These are phyloP conservation scores for Anarhynchus alexandrinus DNA, from an alignment of 2,113 vertebrate species.

Conservation along the genomic window DNA sequence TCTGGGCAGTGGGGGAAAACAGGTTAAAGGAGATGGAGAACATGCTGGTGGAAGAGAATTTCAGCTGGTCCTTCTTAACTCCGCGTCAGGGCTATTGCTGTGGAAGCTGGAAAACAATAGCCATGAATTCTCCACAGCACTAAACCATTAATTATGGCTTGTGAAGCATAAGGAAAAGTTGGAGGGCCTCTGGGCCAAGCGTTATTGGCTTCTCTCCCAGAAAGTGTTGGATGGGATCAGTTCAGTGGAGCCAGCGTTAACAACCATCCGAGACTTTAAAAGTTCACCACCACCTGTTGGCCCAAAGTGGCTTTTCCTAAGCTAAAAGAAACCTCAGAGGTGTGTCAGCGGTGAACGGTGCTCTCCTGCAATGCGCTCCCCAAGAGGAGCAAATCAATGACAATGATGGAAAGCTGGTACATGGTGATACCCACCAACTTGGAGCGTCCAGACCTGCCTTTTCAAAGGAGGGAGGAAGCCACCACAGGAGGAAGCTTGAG, in stretches of 20 bases:
- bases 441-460: not conserved
- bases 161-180: slow-evolving; percentile 54
- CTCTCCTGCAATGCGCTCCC: accelerated
- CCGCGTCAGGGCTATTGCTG: accelerated
- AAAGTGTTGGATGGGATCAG: slow-evolving; percentile 43
- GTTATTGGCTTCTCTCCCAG: slow-evolving; percentile 50
- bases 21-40: slow-evolving; percentile 12
- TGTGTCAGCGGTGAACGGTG: not conserved
- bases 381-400: not conserved
- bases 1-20: not conserved
- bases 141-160: slow-evolving; percentile 53
- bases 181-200: slow-evolving; percentile 42
- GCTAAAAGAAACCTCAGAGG: not conserved
- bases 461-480: not conserved
- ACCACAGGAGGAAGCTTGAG: not conserved
- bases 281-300: slow-evolving; percentile 44
- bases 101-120: slow-evolving; percentile 32
- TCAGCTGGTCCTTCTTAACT: slow-evolving; percentile 3
- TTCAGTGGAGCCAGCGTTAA: slow-evolving; percentile 1
- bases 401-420: not conserved
- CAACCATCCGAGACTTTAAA: not conserved
- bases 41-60: not conserved
- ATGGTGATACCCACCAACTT: not conserved
- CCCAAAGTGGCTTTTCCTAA: not conserved
- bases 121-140: not conserved